These are phyloP conservation scores for Cheiracanthium punctorium DNA, from an alignment of 2,888 invertebrate genomes.

Conservation along the genomic window DNA sequence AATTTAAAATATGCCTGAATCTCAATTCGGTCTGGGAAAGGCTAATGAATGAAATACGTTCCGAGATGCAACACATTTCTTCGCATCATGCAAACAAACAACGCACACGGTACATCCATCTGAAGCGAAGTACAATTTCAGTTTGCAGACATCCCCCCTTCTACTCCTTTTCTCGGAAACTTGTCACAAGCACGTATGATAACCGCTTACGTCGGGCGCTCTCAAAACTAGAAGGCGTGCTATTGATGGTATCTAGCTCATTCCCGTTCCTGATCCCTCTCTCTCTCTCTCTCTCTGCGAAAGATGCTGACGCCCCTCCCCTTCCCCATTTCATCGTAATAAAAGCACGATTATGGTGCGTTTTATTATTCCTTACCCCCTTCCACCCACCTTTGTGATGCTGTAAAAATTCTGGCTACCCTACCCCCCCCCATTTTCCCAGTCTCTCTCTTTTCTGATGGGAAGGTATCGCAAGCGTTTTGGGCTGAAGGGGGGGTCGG, in stretches of 20 bases:
- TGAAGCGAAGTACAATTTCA: too few relatives aligned
- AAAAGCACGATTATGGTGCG: constrained; percentile 68
- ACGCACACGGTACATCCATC: too few relatives aligned
- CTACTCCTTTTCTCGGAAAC: constrained; percentile 48
- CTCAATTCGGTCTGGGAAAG: too few relatives aligned
- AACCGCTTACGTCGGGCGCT: constrained; percentile 62
- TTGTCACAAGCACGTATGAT: constrained; percentile 68
- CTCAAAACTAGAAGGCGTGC: constrained; percentile 47
- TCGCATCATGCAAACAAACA: too few relatives aligned
- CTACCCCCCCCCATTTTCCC: background rate
- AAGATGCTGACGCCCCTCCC: constrained; percentile 31
- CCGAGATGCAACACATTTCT: too few relatives aligned
- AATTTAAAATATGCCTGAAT: too few relatives aligned
- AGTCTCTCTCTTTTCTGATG: background rate
- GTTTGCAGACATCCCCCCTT: background rate
- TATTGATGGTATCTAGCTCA: constrained; percentile 66
- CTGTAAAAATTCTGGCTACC: constrained; percentile 10
- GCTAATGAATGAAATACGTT: too few relatives aligned
- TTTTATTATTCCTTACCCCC: constrained; percentile 69
- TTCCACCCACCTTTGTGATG: background rate
- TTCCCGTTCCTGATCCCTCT: too few relatives aligned
- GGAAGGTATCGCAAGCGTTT: too few relatives aligned
- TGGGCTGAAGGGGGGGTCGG: background rate
- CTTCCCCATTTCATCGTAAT: constrained; percentile 62
- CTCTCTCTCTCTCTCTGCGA: constrained; percentile 54